phyloP scores from a whole-genome alignment of 1,140 invertebrate genomes.

The Drosophila micromelanica region DNA sequence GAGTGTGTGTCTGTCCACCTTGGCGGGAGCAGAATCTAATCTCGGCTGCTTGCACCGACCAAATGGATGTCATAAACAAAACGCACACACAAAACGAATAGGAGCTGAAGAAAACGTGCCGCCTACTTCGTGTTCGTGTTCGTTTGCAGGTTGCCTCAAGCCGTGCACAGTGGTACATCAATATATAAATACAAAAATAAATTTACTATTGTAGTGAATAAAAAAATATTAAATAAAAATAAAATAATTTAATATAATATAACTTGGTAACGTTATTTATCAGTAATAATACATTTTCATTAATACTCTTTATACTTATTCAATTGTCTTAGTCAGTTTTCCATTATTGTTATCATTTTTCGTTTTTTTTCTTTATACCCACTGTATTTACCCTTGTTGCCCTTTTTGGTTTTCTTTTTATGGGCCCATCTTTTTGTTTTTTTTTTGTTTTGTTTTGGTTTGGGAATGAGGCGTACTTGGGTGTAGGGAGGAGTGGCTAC shows the following conservation, averaged over 20 bases:
- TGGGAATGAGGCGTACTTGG: neutral
- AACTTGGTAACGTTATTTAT: too few relatives aligned
- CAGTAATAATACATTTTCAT: too few relatives aligned
- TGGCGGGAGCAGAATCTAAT: constrained; percentile 55
- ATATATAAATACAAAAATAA: neutral
- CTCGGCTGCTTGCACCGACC: constrained; percentile 56
- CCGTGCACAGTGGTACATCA: constrained; percentile 43
- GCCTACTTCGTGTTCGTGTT: constrained; percentile 46
- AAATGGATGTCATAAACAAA: constrained; percentile 75
- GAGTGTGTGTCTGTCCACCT: constrained; percentile 43
- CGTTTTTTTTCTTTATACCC: constrained; percentile 1
- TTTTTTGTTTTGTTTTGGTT: constrained; percentile 31
- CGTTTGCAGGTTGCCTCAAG: constrained; percentile 16
- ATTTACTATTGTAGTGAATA: too few relatives aligned
- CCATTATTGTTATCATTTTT: neutral
- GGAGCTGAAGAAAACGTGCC: constrained; percentile 44
- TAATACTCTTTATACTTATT: too few relatives aligned
- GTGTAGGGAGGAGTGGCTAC: constrained; percentile 1
- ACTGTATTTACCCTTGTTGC: constrained; percentile 55
- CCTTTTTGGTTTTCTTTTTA: constrained; percentile 65
- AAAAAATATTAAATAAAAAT: too few relatives aligned
- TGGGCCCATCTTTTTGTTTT: constrained; percentile 69
- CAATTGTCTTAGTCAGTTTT: too few relatives aligned
- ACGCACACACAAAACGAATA: constrained; percentile 29
- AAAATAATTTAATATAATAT: too few relatives aligned